These are phyloP conservation scores for Fulica atra DNA, from an alignment of 2,113 vertebrate genomes.

Conservation along the genomic window DNA sequence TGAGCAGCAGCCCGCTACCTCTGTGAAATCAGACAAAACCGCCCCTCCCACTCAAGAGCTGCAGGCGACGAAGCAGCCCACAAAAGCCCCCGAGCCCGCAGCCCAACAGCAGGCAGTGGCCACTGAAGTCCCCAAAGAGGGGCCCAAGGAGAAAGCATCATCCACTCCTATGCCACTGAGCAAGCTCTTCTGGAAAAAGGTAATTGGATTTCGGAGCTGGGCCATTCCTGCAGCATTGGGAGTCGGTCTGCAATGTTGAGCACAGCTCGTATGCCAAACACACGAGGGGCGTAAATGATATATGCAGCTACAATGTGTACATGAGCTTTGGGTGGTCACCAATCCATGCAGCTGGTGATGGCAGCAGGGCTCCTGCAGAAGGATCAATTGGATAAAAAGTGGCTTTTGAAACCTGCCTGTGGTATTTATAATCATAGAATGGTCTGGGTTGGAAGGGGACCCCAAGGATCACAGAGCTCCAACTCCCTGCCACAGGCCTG, in stretches of 20 bases:
- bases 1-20: slow-evolving; percentile 53
- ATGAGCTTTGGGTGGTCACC: background rate
- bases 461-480: too few species aligned
- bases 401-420: background rate
- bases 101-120: background rate
- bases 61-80: slow-evolving; percentile 13
- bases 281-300: rapidly evolving
- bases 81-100: background rate
- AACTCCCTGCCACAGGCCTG: too few species aligned
- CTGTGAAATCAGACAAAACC: slow-evolving; percentile 58
- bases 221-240: background rate
- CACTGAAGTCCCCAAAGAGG: slow-evolving; percentile 30
- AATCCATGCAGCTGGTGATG: rapidly evolving
- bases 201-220: background rate
- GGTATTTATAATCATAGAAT: background rate
- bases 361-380: background rate
- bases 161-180: slow-evolving; percentile 68
- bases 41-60: slow-evolving; percentile 39
- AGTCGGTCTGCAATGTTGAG: background rate
- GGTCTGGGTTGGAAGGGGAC: too few species aligned
- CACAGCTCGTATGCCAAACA: background rate
- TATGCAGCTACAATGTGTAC: rapidly evolving
- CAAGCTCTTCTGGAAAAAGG: slow-evolving; percentile 83
- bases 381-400: background rate
- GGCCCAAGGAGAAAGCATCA: slow-evolving; percentile 57